Evolutionary conservation across 2,113 vertebrate genomes (phyloP), one percentile per base, ranked within the genome.

Genomic region (Dromaius novaehollandiae): DNA sequence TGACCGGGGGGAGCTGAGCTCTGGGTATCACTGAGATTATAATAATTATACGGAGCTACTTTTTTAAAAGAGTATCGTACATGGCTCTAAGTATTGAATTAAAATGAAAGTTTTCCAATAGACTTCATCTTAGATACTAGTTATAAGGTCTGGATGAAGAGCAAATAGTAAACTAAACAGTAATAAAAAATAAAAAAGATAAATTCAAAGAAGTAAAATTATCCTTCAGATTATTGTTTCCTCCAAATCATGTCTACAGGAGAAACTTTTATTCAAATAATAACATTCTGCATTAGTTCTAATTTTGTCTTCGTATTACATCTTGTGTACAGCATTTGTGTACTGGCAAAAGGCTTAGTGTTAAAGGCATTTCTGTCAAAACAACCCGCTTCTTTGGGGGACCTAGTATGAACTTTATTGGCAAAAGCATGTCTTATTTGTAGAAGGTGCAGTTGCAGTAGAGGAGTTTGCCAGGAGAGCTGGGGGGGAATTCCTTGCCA

Each of bases 321-420:
- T 94, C 88, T 97, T 97, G 96, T 94, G 95, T 97, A 93, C 96
- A 96, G 93, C 95, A 97, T 97, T 96, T 97, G 95, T 95, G 93
- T 96, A 95, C 95, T 96, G 94, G 92, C 95, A 96, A 96, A 97
- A 97, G 93, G 87, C 93, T 88, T 86, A 90, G 93, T 97, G 96
- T 96, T 96, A 96, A 95, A 97, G 94, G 95, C 96, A 96, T 90
- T 96, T 93, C 96, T 97, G 97, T 95, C 96, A 95, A 95, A 97
- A 96, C 95, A 96, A 96, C 79, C 93, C 94, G 65, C 95, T 97
- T 95, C 91, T 96, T 95, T 94, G 94, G 95, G 93, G 96, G 96
- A 97, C 96, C 96, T 92, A 73, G 92, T 26, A 95, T 96, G 96
- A 97, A 96, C 95, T 96, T 96, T 90, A 97, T 90, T 96, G 95